Conservation (phyloP, 1,140 invertebrate genomes). For the Drosophila persimilis region DNA sequence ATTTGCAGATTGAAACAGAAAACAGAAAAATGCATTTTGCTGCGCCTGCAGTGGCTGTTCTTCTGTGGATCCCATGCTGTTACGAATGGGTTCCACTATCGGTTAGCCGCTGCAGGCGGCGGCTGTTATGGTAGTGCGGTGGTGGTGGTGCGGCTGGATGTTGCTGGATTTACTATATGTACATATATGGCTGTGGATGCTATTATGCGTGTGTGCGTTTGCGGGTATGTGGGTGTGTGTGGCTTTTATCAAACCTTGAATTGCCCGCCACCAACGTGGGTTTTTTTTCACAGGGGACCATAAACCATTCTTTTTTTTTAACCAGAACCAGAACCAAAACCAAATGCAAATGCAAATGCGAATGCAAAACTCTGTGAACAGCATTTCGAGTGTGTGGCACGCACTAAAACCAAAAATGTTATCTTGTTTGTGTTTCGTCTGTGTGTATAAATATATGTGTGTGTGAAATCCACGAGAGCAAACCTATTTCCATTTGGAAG, state of each 20-base stretch:
- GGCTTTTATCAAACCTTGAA: slow-evolving; percentile 74
- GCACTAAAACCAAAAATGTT: slow-evolving; percentile 6
- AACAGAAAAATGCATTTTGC: neutral
- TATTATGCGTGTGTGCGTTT: neutral
- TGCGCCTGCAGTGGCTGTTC: no score
- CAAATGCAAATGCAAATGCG: slow-evolving; percentile 14
- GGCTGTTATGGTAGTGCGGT: slow-evolving; percentile 31
- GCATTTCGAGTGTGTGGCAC: slow-evolving; percentile 15
- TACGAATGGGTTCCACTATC: neutral
- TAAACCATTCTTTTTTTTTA: slow-evolving; percentile 19
- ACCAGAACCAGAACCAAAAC: slow-evolving; percentile 15
- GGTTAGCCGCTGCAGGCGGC: slow-evolving; percentile 4
- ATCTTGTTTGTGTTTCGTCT: neutral
- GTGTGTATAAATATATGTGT: neutral
- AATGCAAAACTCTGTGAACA: slow-evolving; percentile 19
- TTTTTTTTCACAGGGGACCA: slow-evolving; percentile 17
- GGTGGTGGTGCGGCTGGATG: slow-evolving; percentile 18
- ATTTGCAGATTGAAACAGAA: neutral
- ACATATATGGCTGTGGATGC: slow-evolving; percentile 1
- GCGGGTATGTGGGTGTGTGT: slow-evolving; percentile 11
- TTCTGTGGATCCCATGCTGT: neutral
- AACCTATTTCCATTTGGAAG: no score
- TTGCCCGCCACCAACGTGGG: slow-evolving; percentile 69
- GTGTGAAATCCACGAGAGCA: no score
- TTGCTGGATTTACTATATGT: slow-evolving; percentile 7